Conservation (phyloP, 2,113 vertebrate genomes). For the Phoenicopterus ruber region DNA sequence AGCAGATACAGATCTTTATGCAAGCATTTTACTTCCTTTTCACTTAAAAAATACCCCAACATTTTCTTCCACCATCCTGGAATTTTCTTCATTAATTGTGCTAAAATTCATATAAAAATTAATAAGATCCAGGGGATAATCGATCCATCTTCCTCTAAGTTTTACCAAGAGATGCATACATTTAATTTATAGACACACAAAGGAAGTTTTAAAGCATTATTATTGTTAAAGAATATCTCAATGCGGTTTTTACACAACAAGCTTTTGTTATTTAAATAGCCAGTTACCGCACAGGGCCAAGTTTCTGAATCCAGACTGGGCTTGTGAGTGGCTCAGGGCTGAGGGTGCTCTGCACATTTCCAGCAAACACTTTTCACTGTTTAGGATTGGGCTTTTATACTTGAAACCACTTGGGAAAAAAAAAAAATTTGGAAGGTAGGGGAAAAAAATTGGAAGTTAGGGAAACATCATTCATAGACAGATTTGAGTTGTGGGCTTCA, state of each 20-base stretch:
- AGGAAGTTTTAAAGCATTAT: neutral
- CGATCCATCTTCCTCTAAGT: neutral
- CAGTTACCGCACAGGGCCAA: neutral
- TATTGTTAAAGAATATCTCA: neutral
- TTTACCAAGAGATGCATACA: neutral
- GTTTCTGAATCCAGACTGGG: neutral
- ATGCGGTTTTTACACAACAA: neutral
- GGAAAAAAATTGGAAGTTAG: neutral
- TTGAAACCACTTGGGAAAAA: neutral
- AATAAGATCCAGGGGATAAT: neutral
- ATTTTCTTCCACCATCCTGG: neutral
- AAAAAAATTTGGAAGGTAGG: neutral
- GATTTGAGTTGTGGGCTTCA: neutral
- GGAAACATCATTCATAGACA: neutral
- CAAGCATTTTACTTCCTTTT: neutral
- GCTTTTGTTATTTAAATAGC: neutral
- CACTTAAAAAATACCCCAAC: neutral
- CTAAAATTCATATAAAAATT: neutral
- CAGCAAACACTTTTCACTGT: neutral
- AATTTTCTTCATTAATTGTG: neutral
- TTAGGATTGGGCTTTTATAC: neutral
- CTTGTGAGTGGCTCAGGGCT: neutral
- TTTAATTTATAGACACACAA: neutral
- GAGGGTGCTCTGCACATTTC: neutral
- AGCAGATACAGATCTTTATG: neutral